These are phyloP conservation scores for Himalopsyche japonica DNA, from an alignment of 2,888 invertebrate genomes.

Conservation along the genomic window DNA sequence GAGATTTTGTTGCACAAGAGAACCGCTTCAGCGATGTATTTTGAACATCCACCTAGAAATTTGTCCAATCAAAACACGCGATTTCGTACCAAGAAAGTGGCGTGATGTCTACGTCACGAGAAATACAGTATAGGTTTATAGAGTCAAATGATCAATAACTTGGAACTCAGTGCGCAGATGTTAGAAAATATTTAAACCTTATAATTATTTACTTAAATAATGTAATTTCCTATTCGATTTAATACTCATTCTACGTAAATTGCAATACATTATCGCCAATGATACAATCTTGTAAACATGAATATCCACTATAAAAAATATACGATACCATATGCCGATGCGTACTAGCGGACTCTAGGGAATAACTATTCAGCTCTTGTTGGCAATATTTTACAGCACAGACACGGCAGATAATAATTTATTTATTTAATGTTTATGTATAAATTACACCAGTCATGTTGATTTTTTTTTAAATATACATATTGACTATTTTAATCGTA, in stretches of 20 bases:
- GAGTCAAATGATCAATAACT: slow-evolving; percentile 14
- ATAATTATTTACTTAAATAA: background rate
- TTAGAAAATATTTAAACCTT: background rate
- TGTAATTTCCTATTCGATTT: background rate
- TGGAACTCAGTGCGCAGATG: slow-evolving; percentile 10
- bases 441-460: too few species aligned
- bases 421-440: too few species aligned
- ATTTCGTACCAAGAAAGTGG: slow-evolving; percentile 10
- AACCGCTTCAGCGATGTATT: slow-evolving; percentile 1
- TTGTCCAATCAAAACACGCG: slow-evolving; percentile 20
- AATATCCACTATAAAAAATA: background rate
- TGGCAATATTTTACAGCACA: too few species aligned
- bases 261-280: background rate
- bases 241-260: background rate
- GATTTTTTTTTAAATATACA: too few species aligned
- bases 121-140: slow-evolving; percentile 10
- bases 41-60: slow-evolving; percentile 2
- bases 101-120: slow-evolving; percentile 32
- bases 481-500: too few species aligned
- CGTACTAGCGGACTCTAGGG: background rate
- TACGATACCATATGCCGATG: background rate
- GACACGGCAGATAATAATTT: too few species aligned
- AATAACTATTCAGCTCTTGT: background rate
- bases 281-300: background rate
- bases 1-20: background rate